Percentiles rank a stretch among this genome's conserved stretches.
Evolutionary conservation across 2,888 invertebrate genomes (phyloP).

Genomic region (Leucophenga maculata): DNA sequence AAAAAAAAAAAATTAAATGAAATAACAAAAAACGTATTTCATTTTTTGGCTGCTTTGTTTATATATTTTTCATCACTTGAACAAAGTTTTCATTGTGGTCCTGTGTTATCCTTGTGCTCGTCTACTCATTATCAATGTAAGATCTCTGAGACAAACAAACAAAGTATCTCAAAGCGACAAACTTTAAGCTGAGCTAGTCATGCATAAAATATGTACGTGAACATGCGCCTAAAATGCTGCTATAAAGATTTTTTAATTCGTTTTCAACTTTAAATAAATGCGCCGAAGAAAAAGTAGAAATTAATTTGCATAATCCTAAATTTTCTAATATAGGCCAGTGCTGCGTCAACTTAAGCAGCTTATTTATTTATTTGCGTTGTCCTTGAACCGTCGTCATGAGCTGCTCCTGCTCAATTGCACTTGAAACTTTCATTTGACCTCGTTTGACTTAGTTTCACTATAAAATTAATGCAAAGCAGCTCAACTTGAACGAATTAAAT

Average conservation of each 20-base stretch:
- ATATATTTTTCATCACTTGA: background rate
- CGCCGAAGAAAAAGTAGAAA: background rate
- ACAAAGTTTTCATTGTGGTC: background rate
- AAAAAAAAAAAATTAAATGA: constrained; percentile 53
- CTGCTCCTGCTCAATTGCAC: too few relatives aligned
- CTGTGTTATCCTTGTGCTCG: constrained; percentile 1
- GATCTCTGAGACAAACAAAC: background rate
- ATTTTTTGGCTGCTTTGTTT: constrained; percentile 45
- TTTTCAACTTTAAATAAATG: background rate
- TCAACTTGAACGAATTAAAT: constrained; percentile 2
- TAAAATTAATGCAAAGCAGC: too few relatives aligned
- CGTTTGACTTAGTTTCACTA: too few relatives aligned
- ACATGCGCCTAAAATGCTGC: background rate
- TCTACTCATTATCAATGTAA: constrained; percentile 7
- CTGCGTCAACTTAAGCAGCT: too few relatives aligned
- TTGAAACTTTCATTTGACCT: too few relatives aligned
- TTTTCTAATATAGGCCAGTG: too few relatives aligned
- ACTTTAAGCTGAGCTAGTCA: background rate
- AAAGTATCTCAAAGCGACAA: background rate
- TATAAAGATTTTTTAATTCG: background rate
- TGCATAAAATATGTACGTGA: constrained; percentile 1
- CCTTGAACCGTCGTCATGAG: too few relatives aligned
- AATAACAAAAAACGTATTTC: constrained; percentile 58
- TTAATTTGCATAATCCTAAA: too few relatives aligned
- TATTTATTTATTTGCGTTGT: too few relatives aligned